Conservation (phyloP, 2,888 invertebrate species). For the Hyalella azteca region DNA sequence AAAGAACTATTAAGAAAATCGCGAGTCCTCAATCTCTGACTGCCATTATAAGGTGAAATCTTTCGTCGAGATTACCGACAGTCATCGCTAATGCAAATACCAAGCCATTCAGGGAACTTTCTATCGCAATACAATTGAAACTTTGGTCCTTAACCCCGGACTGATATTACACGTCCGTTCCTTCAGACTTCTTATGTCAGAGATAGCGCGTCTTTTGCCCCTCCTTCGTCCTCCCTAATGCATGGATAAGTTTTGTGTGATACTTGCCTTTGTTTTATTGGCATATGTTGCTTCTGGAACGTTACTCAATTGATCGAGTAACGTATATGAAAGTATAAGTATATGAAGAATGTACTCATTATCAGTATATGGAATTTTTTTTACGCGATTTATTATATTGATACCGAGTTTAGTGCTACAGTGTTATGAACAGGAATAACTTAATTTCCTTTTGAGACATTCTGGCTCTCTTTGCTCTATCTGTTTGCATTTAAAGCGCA, state of each 20-base stretch:
- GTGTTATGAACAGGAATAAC: too few species aligned
- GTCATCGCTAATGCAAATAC: conserved; percentile 12
- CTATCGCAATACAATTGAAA: conserved; percentile 4
- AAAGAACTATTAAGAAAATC: too few species aligned
- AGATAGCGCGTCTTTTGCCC: neutral
- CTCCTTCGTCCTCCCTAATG: neutral
- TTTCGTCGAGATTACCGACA: neutral
- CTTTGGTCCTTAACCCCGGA: neutral
- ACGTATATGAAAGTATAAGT: too few species aligned
- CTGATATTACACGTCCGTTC: neutral
- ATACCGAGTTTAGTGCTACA: too few species aligned
- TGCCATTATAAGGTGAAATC: conserved; percentile 2
- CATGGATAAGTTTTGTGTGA: neutral
- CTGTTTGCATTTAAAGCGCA: too few species aligned
- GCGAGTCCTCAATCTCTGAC: neutral
- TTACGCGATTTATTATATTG: too few species aligned
- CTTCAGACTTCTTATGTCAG: neutral
- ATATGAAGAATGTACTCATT: too few species aligned
- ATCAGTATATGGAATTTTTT: too few species aligned
- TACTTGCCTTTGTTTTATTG: neutral
- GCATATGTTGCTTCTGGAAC: too few species aligned
- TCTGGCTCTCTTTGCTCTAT: too few species aligned
- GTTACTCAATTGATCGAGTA: too few species aligned
- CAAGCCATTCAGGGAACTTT: neutral
- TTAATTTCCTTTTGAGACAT: too few species aligned